Evolutionary conservation across 2,113 vertebrate species (phyloP), one percentile per base, ranked within the genome.

Genomic region (Conger conger): DNA sequence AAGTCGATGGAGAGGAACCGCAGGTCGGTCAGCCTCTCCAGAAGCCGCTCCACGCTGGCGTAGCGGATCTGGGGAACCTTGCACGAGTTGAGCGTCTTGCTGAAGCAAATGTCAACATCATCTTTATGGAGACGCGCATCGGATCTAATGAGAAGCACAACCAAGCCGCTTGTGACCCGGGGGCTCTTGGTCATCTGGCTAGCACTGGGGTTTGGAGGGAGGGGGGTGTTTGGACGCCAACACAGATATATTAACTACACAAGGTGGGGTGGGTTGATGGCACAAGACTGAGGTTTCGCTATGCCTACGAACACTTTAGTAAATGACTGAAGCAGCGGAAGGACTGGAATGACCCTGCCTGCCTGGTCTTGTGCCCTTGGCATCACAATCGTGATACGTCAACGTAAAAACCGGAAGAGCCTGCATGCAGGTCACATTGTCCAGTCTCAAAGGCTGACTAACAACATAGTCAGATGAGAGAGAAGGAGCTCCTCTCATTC

Each of bases 11-110:
- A 99, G 30, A 99, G 96, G 93, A 99, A 99, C 27, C 98, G 92
- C 90, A 99, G 92, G 91, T 99, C 97, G 0, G 98, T 99, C 68
- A 99, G 92, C 0, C 98, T 93, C 88, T 99, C 98, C 93, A 99
- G 87, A 8, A 99, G 96, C 0, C 98, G 96, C 88, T 99, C 97
- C 18, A 99, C 98, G 0, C 97, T 99, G 84, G 98, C 97, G 0
- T 98, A 99, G 38, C 98, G 97, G 90, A 99, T 99, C 85, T 99
- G 98, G 1, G 98, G 98, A 17, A 99, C 98, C 90, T 99, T 99
- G 93, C 98, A 99, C 83, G 98, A 99, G 91, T 99, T 99, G 63
- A 99, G 93, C 0, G 97, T 99, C 92, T 99, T 99, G 92, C 98
- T 99, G 95, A 99, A 99, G 94, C 97, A 97, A 76, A 99, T 99